Conservation (phyloP, 2,113 vertebrate species). For the Puma concolor region DNA sequence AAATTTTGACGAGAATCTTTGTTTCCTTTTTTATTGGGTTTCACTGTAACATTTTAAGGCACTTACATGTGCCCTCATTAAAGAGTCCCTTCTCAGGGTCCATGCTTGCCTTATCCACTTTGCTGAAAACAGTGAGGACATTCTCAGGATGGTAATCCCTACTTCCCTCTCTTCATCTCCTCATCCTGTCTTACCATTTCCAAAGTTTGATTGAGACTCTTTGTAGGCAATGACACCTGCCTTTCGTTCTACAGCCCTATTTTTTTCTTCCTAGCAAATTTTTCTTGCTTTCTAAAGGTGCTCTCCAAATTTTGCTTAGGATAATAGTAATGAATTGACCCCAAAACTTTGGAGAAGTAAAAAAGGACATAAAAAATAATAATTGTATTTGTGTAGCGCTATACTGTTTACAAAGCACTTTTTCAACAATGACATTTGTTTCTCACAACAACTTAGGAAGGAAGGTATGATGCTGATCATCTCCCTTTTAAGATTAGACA, state of each 20-base stretch:
- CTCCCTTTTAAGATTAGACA: background rate
- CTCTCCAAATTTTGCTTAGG: background rate
- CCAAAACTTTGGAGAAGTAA: background rate
- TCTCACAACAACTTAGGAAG: background rate
- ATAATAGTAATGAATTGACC: background rate
- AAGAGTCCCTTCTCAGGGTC: background rate
- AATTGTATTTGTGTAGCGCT: background rate
- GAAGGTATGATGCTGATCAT: no score
- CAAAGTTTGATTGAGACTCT: background rate
- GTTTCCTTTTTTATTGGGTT: background rate
- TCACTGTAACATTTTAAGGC: background rate
- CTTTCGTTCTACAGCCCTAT: background rate
- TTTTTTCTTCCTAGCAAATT: background rate
- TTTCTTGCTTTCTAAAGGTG: constrained; percentile 24
- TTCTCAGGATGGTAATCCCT: background rate
- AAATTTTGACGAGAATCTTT: background rate
- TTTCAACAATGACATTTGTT: background rate
- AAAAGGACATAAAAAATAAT: background rate
- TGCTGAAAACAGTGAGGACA: background rate
- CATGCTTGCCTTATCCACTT: background rate
- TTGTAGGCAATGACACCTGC: background rate
- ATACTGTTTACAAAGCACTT: background rate
- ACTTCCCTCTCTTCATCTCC: no score
- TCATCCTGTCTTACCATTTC: background rate
- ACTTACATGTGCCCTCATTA: background rate